A percentile compares a stretch with the other conserved stretches of the same genome.
phyloP scores from a whole-genome alignment of 2,888 invertebrate species.

The Netelia melanura region DNA sequence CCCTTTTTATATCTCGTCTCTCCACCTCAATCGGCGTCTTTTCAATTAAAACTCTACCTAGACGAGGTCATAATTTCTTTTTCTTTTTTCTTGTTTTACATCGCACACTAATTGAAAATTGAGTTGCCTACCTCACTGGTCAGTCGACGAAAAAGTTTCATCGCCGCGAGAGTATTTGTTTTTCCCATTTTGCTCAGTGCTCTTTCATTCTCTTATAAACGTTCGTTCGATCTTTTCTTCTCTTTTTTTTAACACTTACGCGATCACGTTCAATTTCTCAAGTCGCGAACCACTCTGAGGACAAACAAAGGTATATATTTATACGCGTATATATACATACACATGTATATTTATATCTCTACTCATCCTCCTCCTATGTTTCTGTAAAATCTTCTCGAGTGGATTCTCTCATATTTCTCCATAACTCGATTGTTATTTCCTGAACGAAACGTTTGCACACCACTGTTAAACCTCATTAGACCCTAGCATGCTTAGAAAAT shows the following conservation, averaged over 20 bases:
- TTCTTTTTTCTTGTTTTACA: constrained; percentile 27
- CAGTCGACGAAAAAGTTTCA: constrained; percentile 35
- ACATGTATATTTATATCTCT: constrained; percentile 2
- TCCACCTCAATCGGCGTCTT: neutral
- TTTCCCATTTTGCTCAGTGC: neutral
- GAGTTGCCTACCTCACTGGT: constrained; percentile 46
- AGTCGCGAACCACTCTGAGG: constrained; percentile 25
- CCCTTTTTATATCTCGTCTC: constrained; percentile 56
- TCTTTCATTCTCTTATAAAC: neutral
- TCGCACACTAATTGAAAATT: constrained; percentile 49
- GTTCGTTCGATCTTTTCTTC: constrained; percentile 13
- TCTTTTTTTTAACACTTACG: neutral
- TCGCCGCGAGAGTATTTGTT: constrained; percentile 28
- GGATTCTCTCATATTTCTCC: constrained; percentile 1
- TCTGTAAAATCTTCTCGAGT: neutral
- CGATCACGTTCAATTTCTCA: constrained; percentile 22
- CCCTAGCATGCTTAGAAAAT: constrained; percentile 83
- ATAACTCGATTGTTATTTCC: constrained; percentile 58
- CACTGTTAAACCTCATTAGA: constrained; percentile 77
- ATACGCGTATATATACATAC: neutral
- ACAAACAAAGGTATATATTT: constrained; percentile 34
- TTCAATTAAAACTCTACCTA: constrained; percentile 67
- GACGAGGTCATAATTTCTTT: constrained; percentile 69
- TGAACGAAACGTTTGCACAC: constrained; percentile 73
- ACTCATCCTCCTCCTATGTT: neutral